Conservation (phyloP, 2,888 invertebrate genomes). For the Gordius sp. region DNA sequence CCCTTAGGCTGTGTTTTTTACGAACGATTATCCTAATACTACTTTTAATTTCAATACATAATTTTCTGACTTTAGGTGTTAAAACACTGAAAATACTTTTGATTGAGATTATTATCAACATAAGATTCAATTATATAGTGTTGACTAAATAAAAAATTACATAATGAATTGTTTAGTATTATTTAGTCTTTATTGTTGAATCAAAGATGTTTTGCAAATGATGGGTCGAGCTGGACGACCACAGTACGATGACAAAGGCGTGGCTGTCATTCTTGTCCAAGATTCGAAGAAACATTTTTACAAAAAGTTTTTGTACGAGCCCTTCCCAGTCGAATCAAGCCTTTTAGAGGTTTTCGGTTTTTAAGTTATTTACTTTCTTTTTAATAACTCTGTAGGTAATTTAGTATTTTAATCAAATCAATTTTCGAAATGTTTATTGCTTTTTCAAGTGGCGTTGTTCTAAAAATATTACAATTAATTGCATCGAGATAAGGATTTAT, state of each 20-base stretch:
- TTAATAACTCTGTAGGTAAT: not conserved
- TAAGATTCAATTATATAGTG: too few relatives aligned
- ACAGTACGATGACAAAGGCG: conserved; percentile 66
- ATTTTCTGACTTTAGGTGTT: too few relatives aligned
- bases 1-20: too few relatives aligned
- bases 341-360: conserved; percentile 6
- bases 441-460: not conserved
- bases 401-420: not conserved
- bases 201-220: conserved; percentile 93
- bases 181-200: too few relatives aligned
- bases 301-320: conserved; percentile 91
- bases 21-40: too few relatives aligned
- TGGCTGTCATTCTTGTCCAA: conserved; percentile 45
- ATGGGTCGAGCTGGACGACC: conserved; percentile 95
- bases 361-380: not conserved
- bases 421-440: conserved; percentile 15
- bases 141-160: too few relatives aligned
- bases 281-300: conserved; percentile 83
- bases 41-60: too few relatives aligned
- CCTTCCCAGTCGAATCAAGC: conserved; percentile 84
- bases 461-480: conserved; percentile 8
- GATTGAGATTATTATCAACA: too few relatives aligned
- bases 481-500: too few relatives aligned
- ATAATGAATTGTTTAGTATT: too few relatives aligned
- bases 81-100: too few relatives aligned